Percentiles rank a stretch among this genome's conserved stretches.
phyloP scores from a whole-genome alignment of 2,888 invertebrate species.

The Dermolepida albohirtum region DNA sequence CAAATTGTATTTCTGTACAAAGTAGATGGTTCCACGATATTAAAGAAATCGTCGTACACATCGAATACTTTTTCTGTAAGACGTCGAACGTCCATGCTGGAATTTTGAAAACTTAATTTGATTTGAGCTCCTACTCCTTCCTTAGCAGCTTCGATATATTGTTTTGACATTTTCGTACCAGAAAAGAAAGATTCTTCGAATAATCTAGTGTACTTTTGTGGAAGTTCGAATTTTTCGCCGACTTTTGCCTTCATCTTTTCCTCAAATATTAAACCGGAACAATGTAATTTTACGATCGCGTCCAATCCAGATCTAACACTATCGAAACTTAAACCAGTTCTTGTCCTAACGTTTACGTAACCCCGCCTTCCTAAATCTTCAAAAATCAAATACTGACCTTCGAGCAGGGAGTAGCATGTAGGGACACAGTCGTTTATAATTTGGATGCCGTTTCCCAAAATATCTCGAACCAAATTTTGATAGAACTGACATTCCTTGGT shows the following conservation, averaged over 20 bases:
- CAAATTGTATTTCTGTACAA: slow-evolving; percentile 62
- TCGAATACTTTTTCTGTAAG: background rate
- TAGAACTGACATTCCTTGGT: slow-evolving; percentile 67
- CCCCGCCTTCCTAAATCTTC: slow-evolving; percentile 59
- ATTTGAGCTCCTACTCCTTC: slow-evolving; percentile 55
- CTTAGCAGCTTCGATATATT: slow-evolving; percentile 56
- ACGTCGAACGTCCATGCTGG: background rate
- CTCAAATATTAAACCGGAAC: slow-evolving; percentile 60
- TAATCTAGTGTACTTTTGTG: slow-evolving; percentile 52
- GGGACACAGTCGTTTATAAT: slow-evolving; percentile 56
- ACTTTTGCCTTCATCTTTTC: slow-evolving; percentile 45
- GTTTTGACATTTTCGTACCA: slow-evolving; percentile 51
- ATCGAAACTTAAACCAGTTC: slow-evolving; percentile 47
- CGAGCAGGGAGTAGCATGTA: slow-evolving; percentile 57
- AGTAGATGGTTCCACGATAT: slow-evolving; percentile 55
- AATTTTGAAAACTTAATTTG: slow-evolving; percentile 38
- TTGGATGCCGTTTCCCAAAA: slow-evolving; percentile 56
- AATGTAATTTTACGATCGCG: slow-evolving; percentile 54
- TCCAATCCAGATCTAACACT: slow-evolving; percentile 49
- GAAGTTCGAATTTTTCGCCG: slow-evolving; percentile 45
- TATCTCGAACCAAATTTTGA: slow-evolving; percentile 61
- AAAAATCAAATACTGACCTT: slow-evolving; percentile 57
- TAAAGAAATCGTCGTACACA: background rate
- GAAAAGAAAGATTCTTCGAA: slow-evolving; percentile 63
- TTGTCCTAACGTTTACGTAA: slow-evolving; percentile 50